Percentiles rank a stretch among this genome's conserved stretches.
Conservation (phyloP, 2,113 vertebrate genomes). For the Oenanthe melanoleuca region DNA sequence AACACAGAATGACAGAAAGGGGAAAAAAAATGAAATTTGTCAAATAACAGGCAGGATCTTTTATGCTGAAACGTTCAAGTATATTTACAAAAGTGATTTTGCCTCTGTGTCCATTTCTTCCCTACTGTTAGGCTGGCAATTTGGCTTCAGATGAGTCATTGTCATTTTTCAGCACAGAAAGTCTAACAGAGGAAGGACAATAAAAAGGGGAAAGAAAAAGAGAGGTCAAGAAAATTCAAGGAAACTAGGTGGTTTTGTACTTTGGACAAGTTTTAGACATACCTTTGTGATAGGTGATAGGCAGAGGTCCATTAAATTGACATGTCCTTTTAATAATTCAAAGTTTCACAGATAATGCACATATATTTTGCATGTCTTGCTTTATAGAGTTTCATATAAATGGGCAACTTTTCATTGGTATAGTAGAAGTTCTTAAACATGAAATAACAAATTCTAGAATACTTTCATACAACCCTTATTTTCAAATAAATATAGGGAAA, state of each 20-base stretch:
- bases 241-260: not conserved
- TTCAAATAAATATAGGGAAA: not conserved
- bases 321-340: not conserved
- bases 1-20: not conserved
- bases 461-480: not conserved
- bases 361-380: not conserved
- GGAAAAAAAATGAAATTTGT: not conserved
- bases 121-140: not conserved
- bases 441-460: not conserved
- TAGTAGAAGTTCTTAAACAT: not conserved
- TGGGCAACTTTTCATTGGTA: not conserved
- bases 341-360: not conserved
- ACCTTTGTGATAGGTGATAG: not conserved
- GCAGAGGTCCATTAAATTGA: not conserved
- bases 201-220: not conserved
- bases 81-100: conserved; percentile 39
- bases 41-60: not conserved
- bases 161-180: not conserved
- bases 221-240: conserved; percentile 8
- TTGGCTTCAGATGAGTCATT: not conserved
- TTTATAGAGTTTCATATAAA: not conserved
- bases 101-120: not conserved
- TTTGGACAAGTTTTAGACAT: not conserved
- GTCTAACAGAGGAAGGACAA: not conserved
- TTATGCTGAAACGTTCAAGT: conserved; percentile 20